Conservation (phyloP, 2,888 invertebrate species). For the Callyntrura guangdongensis region DNA sequence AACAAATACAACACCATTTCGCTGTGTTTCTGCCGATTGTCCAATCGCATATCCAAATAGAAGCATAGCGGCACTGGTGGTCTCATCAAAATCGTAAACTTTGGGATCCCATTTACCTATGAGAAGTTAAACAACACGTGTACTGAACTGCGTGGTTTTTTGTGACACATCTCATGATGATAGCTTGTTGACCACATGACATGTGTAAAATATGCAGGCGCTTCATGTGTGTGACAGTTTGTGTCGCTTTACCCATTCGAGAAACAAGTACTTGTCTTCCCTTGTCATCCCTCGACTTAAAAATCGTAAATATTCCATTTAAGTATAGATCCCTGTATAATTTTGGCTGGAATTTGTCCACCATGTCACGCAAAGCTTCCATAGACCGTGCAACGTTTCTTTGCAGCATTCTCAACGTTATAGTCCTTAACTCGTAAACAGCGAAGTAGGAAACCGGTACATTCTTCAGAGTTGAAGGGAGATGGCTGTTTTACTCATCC, state of each 20-base stretch:
- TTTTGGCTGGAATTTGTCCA: slow-evolving; percentile 71
- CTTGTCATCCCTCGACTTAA: slow-evolving; percentile 50
- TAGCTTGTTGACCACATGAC: too few species aligned
- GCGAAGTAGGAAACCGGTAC: slow-evolving; percentile 59
- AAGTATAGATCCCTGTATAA: slow-evolving; percentile 54
- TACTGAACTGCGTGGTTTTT: neutral
- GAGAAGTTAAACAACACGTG: neutral
- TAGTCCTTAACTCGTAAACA: slow-evolving; percentile 68
- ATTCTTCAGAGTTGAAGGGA: slow-evolving; percentile 61
- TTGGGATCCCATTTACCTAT: slow-evolving; percentile 66
- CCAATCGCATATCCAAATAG: slow-evolving; percentile 47
- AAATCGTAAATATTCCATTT: slow-evolving; percentile 45
- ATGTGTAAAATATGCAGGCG: too few species aligned
- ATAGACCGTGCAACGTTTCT: slow-evolving; percentile 53
- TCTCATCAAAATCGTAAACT: slow-evolving; percentile 58
- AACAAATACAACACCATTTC: slow-evolving; percentile 67
- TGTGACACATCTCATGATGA: neutral
- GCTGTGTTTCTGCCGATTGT: slow-evolving; percentile 62
- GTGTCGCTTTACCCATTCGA: slow-evolving; percentile 64
- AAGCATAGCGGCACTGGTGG: slow-evolving; percentile 54
- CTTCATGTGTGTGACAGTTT: too few species aligned
- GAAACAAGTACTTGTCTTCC: slow-evolving; percentile 66
- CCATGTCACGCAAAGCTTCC: slow-evolving; percentile 50
- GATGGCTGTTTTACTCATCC: too few species aligned
- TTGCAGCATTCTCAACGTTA: slow-evolving; percentile 63